Conservation (phyloP, 2,113 vertebrate genomes). For the Plectropomus leopardus region DNA sequence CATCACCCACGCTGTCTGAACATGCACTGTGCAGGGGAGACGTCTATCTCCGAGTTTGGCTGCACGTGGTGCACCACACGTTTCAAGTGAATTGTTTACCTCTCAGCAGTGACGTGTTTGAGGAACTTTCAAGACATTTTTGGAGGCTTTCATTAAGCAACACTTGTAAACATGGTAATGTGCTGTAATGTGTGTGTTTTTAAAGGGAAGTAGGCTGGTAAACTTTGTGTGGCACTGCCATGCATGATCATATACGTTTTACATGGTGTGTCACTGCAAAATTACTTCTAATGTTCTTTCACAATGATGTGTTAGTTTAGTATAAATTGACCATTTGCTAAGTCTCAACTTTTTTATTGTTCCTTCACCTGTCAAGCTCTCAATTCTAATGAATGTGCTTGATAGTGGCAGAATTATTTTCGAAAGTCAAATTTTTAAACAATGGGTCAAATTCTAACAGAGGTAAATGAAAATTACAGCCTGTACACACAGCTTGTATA, state of each 20-base stretch:
- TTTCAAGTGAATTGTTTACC: constrained; percentile 21
- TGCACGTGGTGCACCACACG: not conserved
- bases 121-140: not conserved
- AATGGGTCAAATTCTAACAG: too few species aligned
- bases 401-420: too few species aligned
- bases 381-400: too few species aligned
- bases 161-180: not conserved
- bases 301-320: too few species aligned
- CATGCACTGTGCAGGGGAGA: not conserved
- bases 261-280: too few species aligned
- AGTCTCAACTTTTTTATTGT: too few species aligned
- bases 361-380: too few species aligned
- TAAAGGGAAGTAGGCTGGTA: not conserved
- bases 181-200: not conserved
- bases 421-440: too few species aligned
- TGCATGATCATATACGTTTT: not conserved
- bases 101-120: constrained; percentile 1
- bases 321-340: too few species aligned
- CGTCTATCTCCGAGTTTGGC: not conserved
- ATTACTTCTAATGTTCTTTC: too few species aligned
- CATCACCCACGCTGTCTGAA: constrained; percentile 47
- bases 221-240: not conserved
- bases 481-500: too few species aligned
- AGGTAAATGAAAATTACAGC: too few species aligned
- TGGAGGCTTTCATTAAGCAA: not conserved